These are phyloP conservation scores for Orthonychiurus folsomi DNA, from an alignment of 2,888 invertebrate genomes.

Conservation along the genomic window DNA sequence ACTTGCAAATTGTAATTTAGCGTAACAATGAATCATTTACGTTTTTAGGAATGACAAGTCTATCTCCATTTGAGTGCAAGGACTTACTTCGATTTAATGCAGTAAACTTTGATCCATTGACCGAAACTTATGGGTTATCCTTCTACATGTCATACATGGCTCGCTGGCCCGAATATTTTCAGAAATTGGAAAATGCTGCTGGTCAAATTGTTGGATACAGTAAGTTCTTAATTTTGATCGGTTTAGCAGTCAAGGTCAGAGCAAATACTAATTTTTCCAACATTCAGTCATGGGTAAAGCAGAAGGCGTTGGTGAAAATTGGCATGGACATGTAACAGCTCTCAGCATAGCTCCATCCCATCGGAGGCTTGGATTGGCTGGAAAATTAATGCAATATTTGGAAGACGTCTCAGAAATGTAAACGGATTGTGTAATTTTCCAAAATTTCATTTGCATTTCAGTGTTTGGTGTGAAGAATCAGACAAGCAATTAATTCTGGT, in stretches of 20 bases:
- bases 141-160: slow-evolving; percentile 97
- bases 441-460: neutral
- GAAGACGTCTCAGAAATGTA: slow-evolving; percentile 95
- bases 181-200: slow-evolving; percentile 89
- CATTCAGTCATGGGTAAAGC: slow-evolving; percentile 94
- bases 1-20: neutral
- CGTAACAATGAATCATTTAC: neutral
- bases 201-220: slow-evolving; percentile 99
- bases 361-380: slow-evolving; percentile 82
- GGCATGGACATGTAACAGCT: slow-evolving; percentile 99
- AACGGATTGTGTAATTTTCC: slow-evolving; percentile 33
- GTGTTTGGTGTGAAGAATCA: neutral
- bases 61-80: slow-evolving; percentile 84
- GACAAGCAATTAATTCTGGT: neutral
- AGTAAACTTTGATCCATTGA: slow-evolving; percentile 91
- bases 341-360: slow-evolving; percentile 92
- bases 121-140: slow-evolving; percentile 90
- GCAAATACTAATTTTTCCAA: neutral
- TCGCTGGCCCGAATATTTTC: slow-evolving; percentile 98
- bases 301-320: slow-evolving; percentile 88
- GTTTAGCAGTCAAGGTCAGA: neutral
- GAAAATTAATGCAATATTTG: slow-evolving; percentile 82
- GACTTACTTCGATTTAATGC: slow-evolving; percentile 93
- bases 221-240: slow-evolving; percentile 50
- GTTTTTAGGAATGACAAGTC: slow-evolving; percentile 64